Conservation (phyloP, 92 coral and sea anemone species). For the Diadumene lineata region DNA sequence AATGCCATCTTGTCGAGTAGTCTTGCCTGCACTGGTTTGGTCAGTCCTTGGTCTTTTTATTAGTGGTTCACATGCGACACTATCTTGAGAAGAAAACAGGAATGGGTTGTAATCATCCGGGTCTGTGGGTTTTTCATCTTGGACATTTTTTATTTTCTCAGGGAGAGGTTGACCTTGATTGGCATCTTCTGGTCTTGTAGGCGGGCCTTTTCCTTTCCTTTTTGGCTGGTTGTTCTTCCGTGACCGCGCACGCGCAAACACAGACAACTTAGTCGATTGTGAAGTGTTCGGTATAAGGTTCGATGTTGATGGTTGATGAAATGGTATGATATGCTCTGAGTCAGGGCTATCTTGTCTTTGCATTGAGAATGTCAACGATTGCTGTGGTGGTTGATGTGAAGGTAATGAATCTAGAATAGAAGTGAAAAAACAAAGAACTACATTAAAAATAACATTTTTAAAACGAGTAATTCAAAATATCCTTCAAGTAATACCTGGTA, state of each 20-base stretch:
- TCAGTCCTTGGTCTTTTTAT: constrained; percentile 13
- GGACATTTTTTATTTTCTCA: too few species aligned
- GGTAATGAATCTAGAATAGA: neutral
- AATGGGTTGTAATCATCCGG: constrained; percentile 65
- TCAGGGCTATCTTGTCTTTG: constrained; percentile 67
- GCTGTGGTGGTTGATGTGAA: constrained; percentile 2
- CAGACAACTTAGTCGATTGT: constrained; percentile 42
- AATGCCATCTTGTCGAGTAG: neutral
- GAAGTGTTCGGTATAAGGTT: constrained; percentile 8
- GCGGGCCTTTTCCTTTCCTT: constrained; percentile 8
- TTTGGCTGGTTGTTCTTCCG: constrained; percentile 19
- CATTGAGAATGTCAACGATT: constrained; percentile 74
- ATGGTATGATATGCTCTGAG: constrained; percentile 59
- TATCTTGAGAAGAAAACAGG: constrained; percentile 67
- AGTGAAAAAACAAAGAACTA: neutral
- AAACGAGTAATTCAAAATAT: too few species aligned
- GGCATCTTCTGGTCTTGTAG: too few species aligned
- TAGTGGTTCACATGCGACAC: constrained; percentile 13
- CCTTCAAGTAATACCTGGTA: too few species aligned
- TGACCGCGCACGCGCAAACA: constrained; percentile 63
- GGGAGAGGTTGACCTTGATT: too few species aligned
- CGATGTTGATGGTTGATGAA: constrained; percentile 46
- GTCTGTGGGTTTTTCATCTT: neutral
- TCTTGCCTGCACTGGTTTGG: too few species aligned
- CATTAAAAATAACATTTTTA: too few species aligned